Evolutionary conservation across 2,888 invertebrate species (phyloP), one percentile per base, ranked within the genome.

Genomic region (Ellobium chinense): DNA sequence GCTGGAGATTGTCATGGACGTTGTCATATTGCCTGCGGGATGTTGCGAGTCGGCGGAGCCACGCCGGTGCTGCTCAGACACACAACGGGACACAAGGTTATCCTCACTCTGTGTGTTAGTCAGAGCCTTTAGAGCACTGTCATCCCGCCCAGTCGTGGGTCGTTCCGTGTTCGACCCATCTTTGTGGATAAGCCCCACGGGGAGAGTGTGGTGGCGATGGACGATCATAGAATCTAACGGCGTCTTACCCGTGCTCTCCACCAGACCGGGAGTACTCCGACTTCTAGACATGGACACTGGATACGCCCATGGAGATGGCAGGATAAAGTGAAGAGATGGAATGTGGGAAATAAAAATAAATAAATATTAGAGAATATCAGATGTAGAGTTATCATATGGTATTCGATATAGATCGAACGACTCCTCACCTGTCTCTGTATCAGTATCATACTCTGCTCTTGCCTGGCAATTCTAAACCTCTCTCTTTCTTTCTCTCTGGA

Each of bases 241-340:
- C 87, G 97, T 95, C 91, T 97, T 96, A 82, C 98, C 98, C 88
- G 96, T 95, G 81, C 98, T 97, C 94, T 99, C 98, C 89, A 99
- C 96, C 89, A 98, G 95, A 66, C 98, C 98, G 21, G 99, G 98
- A 82, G 99, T 98, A 89, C 98, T 98, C 92, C 97, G 97, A 93
- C 98, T 97, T 46, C 83, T 65, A 90, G 98, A 97, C 96, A 98
- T 96, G 89, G 97, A 97, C 94, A 97, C 88, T 90, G 84, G 62
- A 84, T n/a, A n/a, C n/a, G n/a, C n/a, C n/a, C n/a, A n/a, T n/a
- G n/a, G n/a, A n/a, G n/a, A n/a, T n/a, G n/a, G n/a, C n/a, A n/a
- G n/a, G n/a, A n/a, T n/a, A n/a, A n/a, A n/a, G n/a, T n/a, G n/a
- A n/a, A n/a, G n/a, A n/a, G n/a, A n/a, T n/a, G n/a, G n/a, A n/a